A percentile compares a stretch with the other conserved stretches of the same genome.
Evolutionary conservation across 2,797 vertebrate species (phyloP).

Genomic region (Octomys mimax): DNA sequence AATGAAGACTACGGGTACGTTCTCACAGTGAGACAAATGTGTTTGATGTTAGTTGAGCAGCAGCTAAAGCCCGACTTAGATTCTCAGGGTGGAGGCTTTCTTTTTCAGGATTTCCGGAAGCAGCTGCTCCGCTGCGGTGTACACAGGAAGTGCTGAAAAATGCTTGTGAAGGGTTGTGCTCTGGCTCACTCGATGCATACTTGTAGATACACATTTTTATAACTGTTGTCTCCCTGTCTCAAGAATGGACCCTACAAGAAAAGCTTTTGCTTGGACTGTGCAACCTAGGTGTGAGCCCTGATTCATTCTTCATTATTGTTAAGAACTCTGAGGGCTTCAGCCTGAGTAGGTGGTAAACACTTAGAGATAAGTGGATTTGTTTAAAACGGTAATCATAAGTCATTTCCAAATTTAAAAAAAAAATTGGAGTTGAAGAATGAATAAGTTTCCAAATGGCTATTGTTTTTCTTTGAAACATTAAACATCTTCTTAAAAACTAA

Average conservation of each 20-base stretch:
- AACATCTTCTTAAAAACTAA: conserved; percentile 89
- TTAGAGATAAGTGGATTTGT: conserved; percentile 89
- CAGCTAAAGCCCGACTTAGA: conserved; percentile 47
- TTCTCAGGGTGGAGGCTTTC: conserved; percentile 27
- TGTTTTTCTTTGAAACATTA: conserved; percentile 91
- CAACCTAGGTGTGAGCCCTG: neutral
- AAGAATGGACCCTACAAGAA: conserved; percentile 48
- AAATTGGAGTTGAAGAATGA: conserved; percentile 89
- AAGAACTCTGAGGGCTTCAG: conserved; percentile 91
- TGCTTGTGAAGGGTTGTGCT: conserved; percentile 61
- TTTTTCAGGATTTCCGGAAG: conserved; percentile 73
- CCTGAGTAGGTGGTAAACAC: conserved; percentile 97
- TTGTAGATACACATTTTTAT: conserved; percentile 51
- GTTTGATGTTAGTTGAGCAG: conserved; percentile 16
- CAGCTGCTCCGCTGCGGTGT: conserved; percentile 70
- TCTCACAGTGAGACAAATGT: conserved; percentile 15
- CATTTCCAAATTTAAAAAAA: conserved; percentile 91
- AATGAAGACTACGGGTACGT: neutral
- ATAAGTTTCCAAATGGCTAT: conserved; percentile 91
- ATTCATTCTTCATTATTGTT: neutral
- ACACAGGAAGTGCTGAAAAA: conserved; percentile 75
- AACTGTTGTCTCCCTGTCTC: conserved; percentile 45
- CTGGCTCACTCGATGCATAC: conserved; percentile 32
- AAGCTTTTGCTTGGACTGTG: conserved; percentile 21
- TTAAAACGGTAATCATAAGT: conserved; percentile 89